Evolutionary conservation across 2,888 invertebrate species (phyloP).

Genomic region (Lithophane leautieri): DNA sequence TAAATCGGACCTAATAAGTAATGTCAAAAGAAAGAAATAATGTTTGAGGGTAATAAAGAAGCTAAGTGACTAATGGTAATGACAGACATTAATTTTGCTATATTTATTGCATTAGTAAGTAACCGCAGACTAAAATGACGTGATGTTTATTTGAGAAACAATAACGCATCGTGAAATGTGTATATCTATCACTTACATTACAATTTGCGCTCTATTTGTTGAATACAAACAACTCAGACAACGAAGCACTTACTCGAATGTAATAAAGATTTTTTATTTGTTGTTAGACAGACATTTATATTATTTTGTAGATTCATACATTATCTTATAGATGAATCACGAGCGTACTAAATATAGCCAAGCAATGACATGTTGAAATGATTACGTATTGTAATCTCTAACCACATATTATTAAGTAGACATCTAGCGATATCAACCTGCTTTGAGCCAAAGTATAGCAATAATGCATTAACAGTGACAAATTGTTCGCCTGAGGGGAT

Average conservation of each 20-base stretch:
- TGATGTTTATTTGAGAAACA: slow-evolving; percentile 47
- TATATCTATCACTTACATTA: slow-evolving; percentile 28
- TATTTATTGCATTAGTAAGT: slow-evolving; percentile 47
- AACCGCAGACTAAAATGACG: slow-evolving; percentile 56
- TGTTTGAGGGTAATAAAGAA: slow-evolving; percentile 36
- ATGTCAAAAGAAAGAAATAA: slow-evolving; percentile 34
- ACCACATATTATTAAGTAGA: slow-evolving; percentile 13
- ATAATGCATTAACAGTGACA: slow-evolving; percentile 55
- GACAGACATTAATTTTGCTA: slow-evolving; percentile 13
- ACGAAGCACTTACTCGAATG: slow-evolving; percentile 24
- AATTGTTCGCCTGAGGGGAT: slow-evolving; percentile 44
- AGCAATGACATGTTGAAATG: neutral
- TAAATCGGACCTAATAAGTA: slow-evolving; percentile 48
- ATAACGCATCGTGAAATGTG: slow-evolving; percentile 44
- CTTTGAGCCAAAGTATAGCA: slow-evolving; percentile 43
- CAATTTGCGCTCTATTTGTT: slow-evolving; percentile 31
- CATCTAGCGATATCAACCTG: slow-evolving; percentile 14
- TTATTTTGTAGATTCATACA: neutral
- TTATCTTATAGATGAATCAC: slow-evolving; percentile 4
- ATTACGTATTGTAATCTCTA: slow-evolving; percentile 20
- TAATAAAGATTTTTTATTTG: slow-evolving; percentile 21
- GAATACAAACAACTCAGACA: slow-evolving; percentile 24
- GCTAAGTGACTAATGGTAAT: slow-evolving; percentile 45
- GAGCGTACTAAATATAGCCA: neutral
- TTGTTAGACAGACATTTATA: neutral